Conservation (phyloP, 2,888 invertebrate species). For the Rhagophthalmus giganteus region DNA sequence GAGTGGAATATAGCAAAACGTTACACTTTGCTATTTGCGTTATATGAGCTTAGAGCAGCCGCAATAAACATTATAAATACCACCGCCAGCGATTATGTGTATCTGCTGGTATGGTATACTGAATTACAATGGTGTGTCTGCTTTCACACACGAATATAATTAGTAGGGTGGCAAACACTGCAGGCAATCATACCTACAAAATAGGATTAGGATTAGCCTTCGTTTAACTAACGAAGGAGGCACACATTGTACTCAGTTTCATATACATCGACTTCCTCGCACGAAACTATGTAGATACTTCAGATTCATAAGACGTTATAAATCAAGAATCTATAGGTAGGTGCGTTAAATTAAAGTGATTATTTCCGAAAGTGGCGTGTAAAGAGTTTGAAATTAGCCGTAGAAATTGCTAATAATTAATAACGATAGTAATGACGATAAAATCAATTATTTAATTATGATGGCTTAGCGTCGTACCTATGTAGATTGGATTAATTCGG, state of each 20-base stretch:
- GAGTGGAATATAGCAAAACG: constrained; percentile 4
- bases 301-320: too few species aligned
- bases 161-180: constrained; percentile 21
- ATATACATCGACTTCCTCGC: not conserved
- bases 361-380: too few species aligned
- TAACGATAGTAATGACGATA: too few species aligned
- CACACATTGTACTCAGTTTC: not conserved
- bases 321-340: too few species aligned
- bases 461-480: too few species aligned
- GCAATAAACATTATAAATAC: constrained; percentile 18
- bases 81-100: constrained; percentile 13
- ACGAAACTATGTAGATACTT: too few species aligned
- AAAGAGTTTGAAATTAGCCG: too few species aligned
- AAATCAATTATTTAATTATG: too few species aligned
- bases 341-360: too few species aligned
- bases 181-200: constrained; percentile 26
- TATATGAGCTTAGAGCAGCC: constrained; percentile 10
- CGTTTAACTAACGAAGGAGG: constrained; percentile 17
- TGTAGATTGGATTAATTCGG: too few species aligned
- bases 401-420: too few species aligned
- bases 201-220: constrained; percentile 30
- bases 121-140: constrained; percentile 21
- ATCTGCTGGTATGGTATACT: constrained; percentile 4
- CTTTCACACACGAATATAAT: constrained; percentile 26
- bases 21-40: constrained; percentile 9